phyloP scores from a whole-genome alignment of 2,113 vertebrate species.

The Burhinus oedicnemus region DNA sequence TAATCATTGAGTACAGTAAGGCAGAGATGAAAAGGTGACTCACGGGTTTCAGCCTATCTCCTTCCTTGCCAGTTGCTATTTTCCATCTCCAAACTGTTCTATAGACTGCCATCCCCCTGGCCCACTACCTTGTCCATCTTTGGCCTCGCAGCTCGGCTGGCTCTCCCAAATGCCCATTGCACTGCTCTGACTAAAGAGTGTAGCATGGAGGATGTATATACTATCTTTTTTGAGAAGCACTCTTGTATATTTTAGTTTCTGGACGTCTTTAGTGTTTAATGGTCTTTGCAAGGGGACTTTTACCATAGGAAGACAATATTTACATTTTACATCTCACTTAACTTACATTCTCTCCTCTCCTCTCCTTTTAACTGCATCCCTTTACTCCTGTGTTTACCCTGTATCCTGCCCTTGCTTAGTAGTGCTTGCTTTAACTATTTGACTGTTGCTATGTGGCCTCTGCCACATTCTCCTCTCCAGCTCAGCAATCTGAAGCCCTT shows the following conservation, averaged over 20 bases:
- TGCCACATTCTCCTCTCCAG: neutral
- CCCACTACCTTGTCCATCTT: rapidly evolving
- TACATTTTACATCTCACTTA: neutral
- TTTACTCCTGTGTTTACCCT: neutral
- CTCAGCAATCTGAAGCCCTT: neutral
- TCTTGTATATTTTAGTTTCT: neutral
- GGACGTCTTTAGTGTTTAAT: neutral
- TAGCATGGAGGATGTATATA: rapidly evolving
- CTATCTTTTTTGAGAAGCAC: neutral
- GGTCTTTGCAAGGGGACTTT: neutral
- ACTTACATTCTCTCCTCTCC: neutral
- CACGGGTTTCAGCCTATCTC: neutral
- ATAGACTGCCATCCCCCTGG: neutral
- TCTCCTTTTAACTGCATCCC: neutral
- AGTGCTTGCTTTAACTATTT: neutral
- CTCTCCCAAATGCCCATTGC: rapidly evolving
- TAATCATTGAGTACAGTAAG: neutral
- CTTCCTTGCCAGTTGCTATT: neutral
- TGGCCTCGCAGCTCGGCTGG: rapidly evolving
- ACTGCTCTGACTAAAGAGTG: neutral
- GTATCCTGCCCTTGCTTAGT: neutral
- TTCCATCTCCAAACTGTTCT: neutral
- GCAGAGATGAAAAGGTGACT: slow-evolving; percentile 4
- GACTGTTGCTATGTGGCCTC: rapidly evolving
- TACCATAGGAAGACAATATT: neutral